Percentiles rank a stretch among this genome's conserved stretches.
These are phyloP conservation scores for Mastomys coucha DNA, from an alignment of 2,113 vertebrate genomes.

Conservation along the genomic window DNA sequence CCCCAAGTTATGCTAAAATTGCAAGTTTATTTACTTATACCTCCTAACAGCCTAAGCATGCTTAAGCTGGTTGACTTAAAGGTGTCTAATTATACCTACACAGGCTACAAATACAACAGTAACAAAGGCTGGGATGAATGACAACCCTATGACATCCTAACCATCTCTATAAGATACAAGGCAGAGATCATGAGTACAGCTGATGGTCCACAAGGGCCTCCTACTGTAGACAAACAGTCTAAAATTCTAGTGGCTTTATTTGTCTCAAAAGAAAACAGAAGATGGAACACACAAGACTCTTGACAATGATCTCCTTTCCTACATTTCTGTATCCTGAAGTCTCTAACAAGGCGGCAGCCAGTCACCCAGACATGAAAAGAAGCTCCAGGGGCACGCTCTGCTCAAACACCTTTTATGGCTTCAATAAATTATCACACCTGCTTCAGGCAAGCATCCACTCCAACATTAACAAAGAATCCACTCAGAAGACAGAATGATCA, in stretches of 20 bases:
- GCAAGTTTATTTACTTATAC: background rate
- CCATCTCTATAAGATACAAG: background rate
- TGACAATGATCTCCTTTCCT: background rate
- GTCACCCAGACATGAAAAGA: background rate
- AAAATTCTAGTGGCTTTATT: slow-evolving; percentile 31
- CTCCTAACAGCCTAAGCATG: background rate
- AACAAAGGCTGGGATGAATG: slow-evolving; percentile 23
- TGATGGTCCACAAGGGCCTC: background rate
- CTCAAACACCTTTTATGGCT: slow-evolving; percentile 51
- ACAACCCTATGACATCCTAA: background rate
- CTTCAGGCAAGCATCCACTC: slow-evolving; percentile 51
- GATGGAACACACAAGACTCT: background rate
- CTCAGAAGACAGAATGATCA: slow-evolving; percentile 50
- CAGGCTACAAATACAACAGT: background rate
- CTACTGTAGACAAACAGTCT: background rate
- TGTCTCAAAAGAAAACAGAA: slow-evolving; percentile 30
- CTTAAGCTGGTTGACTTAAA: background rate
- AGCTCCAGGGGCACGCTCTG: background rate
- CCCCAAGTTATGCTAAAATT: slow-evolving; percentile 44
- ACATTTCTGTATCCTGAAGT: background rate
- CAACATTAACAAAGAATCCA: slow-evolving; percentile 45
- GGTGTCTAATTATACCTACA: slow-evolving; percentile 28
- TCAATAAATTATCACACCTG: slow-evolving; percentile 40
- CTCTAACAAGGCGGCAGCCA: slow-evolving; percentile 18
- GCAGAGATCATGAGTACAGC: background rate